Evolutionary conservation across 2,113 vertebrate species (phyloP).

Genomic region (Camelus dromedarius): DNA sequence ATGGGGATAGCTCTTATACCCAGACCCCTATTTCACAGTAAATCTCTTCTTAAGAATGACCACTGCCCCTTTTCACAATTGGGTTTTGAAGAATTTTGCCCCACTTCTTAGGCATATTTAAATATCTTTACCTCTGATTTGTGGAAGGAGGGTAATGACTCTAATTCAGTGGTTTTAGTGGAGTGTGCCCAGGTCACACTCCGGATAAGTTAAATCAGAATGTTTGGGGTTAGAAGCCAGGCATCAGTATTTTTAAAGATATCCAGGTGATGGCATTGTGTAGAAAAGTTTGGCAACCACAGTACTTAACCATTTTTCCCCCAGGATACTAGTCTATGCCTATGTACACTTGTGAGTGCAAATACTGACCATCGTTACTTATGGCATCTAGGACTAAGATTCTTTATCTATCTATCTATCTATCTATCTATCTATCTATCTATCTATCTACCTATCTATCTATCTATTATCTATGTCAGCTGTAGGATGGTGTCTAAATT

Average conservation of each 20-base stretch:
- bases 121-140: slow-evolving; percentile 1
- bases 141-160: not conserved
- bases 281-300: not conserved
- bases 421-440: not conserved
- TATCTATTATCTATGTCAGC: not conserved
- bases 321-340: not conserved
- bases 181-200: not conserved
- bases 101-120: not conserved
- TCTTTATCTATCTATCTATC: not conserved
- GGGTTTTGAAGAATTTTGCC: not conserved
- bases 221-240: not conserved
- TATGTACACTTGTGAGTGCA: not conserved
- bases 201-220: slow-evolving; percentile 10
- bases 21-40: not conserved
- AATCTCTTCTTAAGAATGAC: slow-evolving; percentile 13
- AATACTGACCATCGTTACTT: not conserved
- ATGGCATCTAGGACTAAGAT: not conserved
- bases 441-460: not conserved
- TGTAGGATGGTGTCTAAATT: not conserved
- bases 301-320: not conserved
- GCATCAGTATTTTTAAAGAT: not conserved
- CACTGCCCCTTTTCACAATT: not conserved
- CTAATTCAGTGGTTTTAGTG: not conserved
- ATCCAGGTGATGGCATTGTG: not conserved
- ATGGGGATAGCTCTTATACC: not conserved